Percentiles rank a stretch among this genome's conserved stretches.
Evolutionary conservation across 1,140 invertebrate species (phyloP).

Genomic region (Choristoneura fumiferana): DNA sequence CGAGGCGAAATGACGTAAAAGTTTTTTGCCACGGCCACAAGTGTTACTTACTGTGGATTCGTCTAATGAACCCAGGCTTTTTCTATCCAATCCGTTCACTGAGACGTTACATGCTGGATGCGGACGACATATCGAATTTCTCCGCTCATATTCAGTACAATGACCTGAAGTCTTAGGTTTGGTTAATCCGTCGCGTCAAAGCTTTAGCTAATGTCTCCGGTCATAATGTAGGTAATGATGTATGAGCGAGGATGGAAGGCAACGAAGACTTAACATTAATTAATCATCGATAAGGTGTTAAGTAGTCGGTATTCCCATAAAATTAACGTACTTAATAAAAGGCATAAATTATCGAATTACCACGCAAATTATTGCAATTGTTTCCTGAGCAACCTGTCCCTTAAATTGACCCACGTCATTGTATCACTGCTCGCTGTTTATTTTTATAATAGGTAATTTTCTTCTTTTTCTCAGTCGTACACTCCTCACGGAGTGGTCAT

Average conservation of each 20-base stretch:
- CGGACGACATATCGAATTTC: constrained; percentile 44
- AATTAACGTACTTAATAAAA: too few species aligned
- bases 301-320: background rate
- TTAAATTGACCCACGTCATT: too few species aligned
- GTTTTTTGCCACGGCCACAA: constrained; percentile 48
- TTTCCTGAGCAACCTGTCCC: too few species aligned
- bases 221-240: constrained; percentile 31
- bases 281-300: constrained; percentile 3
- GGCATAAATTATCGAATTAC: too few species aligned
- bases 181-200: constrained; percentile 7
- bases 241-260: constrained; percentile 41
- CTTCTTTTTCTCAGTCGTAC: too few species aligned
- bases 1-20: constrained; percentile 62
- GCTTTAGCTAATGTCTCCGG: constrained; percentile 27
- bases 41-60: constrained; percentile 39
- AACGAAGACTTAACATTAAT: constrained; percentile 24
- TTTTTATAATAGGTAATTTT: too few species aligned
- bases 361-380: too few species aligned
- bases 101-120: constrained; percentile 29
- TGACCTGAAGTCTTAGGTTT: constrained; percentile 32
- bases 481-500: too few species aligned
- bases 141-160: constrained; percentile 29
- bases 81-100: constrained; percentile 36
- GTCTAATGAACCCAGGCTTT: constrained; percentile 44
- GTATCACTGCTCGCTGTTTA: too few species aligned